Evolutionary conservation across 2,888 invertebrate species (phyloP), one percentile per base, ranked within the genome.

Genomic region (Athalia cordata): DNA sequence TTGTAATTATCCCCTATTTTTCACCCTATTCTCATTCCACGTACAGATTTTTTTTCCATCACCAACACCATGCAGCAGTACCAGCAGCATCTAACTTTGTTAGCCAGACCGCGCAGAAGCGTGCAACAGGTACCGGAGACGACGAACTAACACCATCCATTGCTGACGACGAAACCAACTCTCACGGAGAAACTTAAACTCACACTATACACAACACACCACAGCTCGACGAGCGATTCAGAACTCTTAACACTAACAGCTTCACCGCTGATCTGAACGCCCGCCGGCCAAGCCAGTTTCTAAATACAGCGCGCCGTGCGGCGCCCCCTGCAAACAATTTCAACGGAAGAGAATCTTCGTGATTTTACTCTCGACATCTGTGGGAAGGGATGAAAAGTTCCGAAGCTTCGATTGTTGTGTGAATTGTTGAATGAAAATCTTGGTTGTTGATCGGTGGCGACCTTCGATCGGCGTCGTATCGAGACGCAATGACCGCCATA

Each of bases 101-200:
- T 47, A 47, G 9, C 13, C 57, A 15, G 70, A 61, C 15, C 65
- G 66, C 78, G 78, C 76, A 62, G 75, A 64, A 72, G 61, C 79
- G 81, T 82, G 87, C 88, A 88, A 87, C 87, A 87, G 86, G 87
- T 88, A 87, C 79, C 81, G 81, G 80, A 82, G 52, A 68, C 68
- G 52, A 59, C 78, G 82, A 82, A 75, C 49, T 43, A 50, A 59
- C 75, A 47, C 78, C 83, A 82, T 86, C 84, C 87, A 87, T 88
- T 81, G 84, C 79, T 74, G 68, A 62, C 29, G 50, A 68, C 49
- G 45, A 49, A 72, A 64, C 59, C 29, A 43, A 59, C 64, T 78
- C 74, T 76, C 76, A 62, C 47, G 43, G 61, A n/a, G 47, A 8
- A 72, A 72, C 47, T 11, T 11, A n/a, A 8, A 29, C 29, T 29